Conservation (phyloP, 1,140 invertebrate genomes). For the Adoxophyes honmai region DNA sequence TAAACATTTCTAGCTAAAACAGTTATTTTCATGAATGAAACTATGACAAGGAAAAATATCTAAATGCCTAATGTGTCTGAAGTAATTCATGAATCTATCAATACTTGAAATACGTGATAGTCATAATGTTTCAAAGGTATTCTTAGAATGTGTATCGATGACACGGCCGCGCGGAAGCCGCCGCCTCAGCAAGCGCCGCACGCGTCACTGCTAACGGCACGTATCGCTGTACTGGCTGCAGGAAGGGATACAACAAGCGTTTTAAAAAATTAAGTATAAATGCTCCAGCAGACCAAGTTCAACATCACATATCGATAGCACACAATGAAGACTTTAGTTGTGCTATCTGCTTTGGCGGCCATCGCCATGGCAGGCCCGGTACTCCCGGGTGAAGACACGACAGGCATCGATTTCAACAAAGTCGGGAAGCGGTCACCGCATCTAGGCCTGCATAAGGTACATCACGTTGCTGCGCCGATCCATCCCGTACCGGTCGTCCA, state of each 20-base stretch:
- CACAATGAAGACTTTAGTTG: slow-evolving; percentile 58
- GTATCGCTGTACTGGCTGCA: slow-evolving; percentile 36
- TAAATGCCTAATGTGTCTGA: no score
- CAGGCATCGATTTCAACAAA: slow-evolving; percentile 19
- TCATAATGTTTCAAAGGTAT: background rate
- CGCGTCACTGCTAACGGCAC: slow-evolving; percentile 35
- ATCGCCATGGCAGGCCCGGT: slow-evolving; percentile 45
- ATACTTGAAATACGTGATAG: slow-evolving; percentile 2
- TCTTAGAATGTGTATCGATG: slow-evolving; percentile 10
- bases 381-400: slow-evolving; percentile 21
- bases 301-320: slow-evolving; percentile 39
- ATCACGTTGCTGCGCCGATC: background rate
- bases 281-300: slow-evolving; percentile 23
- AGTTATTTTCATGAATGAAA: no score
- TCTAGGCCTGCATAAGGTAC: background rate
- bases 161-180: slow-evolving; percentile 23
- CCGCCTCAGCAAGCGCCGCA: slow-evolving; percentile 30
- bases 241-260: slow-evolving; percentile 12
- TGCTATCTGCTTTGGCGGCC: slow-evolving; percentile 45
- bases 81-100: background rate
- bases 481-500: background rate
- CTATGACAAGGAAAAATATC: background rate
- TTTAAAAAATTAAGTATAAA: slow-evolving; percentile 51
- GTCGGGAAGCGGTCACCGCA: background rate
- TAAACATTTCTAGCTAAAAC: no score